Evolutionary conservation across 2,797 vertebrate genomes (phyloP).

Genomic region (Rhinoraja longicauda): DNA sequence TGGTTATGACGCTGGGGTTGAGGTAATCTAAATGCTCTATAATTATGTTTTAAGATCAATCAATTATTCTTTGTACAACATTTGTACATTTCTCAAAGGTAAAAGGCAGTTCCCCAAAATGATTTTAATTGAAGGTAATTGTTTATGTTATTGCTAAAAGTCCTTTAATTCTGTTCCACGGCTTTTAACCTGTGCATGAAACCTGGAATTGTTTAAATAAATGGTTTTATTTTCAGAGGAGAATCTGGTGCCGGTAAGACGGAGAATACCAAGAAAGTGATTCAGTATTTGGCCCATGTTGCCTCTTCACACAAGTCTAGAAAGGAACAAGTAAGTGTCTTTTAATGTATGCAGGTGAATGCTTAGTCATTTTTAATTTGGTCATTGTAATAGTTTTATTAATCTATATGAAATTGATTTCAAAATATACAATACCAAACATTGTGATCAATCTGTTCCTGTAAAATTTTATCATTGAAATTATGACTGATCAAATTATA

Average conservation of each 20-base stretch:
- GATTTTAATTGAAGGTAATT: neutral
- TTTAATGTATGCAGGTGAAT: neutral
- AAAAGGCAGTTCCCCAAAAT: neutral
- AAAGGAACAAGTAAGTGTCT: constrained; percentile 88
- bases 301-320: constrained; percentile 95
- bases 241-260: constrained; percentile 97
- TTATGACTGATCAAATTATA: constrained; percentile 1
- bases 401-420: neutral
- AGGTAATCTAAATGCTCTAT: neutral
- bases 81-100: neutral
- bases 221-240: constrained; percentile 62
- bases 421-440: constrained; percentile 4
- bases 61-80: neutral
- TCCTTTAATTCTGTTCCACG: neutral
- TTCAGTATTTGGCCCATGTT: constrained; percentile 93
- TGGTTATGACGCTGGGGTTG: neutral
- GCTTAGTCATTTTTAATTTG: neutral
- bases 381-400: neutral
- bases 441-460: neutral
- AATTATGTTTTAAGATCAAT: neutral
- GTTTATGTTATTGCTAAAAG: neutral
- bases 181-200: neutral
- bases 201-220: neutral
- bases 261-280: constrained; percentile 97
- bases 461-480: constrained; percentile 24